phyloP scores from a whole-genome alignment of 2,113 vertebrate genomes.

The Channa argus region DNA sequence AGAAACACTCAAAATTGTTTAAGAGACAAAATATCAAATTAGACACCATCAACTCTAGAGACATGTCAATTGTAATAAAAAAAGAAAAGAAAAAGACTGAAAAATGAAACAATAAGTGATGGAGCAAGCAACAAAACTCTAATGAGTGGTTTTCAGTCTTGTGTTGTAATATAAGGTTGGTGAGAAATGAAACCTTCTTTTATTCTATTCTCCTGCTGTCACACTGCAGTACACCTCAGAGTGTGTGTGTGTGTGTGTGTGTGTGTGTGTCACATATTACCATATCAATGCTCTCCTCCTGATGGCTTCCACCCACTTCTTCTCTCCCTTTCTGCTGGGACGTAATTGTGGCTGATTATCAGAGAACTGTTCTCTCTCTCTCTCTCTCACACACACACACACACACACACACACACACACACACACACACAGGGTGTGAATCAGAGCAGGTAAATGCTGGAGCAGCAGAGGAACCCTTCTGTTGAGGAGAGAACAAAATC shows the following conservation, averaged over 20 bases:
- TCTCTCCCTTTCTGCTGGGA: constrained; percentile 40
- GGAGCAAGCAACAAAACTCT: not conserved
- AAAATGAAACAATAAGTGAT: too few relatives aligned
- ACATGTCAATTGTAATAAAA: too few relatives aligned
- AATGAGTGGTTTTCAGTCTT: constrained; percentile 19
- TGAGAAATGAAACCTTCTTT: constrained; percentile 17
- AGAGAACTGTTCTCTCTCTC: constrained; percentile 11
- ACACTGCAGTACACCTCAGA: not conserved
- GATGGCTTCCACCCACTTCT: constrained; percentile 49
- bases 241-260: not conserved
- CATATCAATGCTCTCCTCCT: constrained; percentile 58
- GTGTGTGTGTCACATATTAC: constrained; percentile 37
- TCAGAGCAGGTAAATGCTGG: constrained; percentile 32
- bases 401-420: constrained; percentile 13
- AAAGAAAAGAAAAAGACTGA: too few relatives aligned
- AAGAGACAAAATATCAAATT: not conserved
- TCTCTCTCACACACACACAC: constrained; percentile 5
- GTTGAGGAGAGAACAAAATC: constrained; percentile 23
- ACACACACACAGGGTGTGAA: not conserved
- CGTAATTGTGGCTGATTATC: constrained; percentile 54
- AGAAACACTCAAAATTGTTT: too few relatives aligned
- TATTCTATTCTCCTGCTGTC: constrained; percentile 35
- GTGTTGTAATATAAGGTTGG: constrained; percentile 40
- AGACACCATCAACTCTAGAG: too few relatives aligned
- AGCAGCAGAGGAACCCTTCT: constrained; percentile 12